Evolutionary conservation across 2,888 invertebrate genomes (phyloP).

Genomic region (Chymomyza procnemis): DNA sequence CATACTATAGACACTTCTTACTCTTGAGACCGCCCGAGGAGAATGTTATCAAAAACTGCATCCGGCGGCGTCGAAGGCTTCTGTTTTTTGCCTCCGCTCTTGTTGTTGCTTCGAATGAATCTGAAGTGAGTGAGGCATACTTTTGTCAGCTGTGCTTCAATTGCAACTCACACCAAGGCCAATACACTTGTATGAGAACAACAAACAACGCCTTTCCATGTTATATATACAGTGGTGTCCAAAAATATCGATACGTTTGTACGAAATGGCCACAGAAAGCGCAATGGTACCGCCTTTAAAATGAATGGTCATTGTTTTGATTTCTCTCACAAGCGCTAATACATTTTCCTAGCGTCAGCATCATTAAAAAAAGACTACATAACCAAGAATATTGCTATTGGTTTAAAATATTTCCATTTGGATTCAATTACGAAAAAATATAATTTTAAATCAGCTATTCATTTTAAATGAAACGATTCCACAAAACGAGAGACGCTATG

Average conservation of each 20-base stretch:
- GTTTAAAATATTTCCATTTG: no score
- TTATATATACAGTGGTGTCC: not conserved
- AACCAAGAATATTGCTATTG: no score
- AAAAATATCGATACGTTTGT: not conserved
- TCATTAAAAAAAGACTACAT: no score
- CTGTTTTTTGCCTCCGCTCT: conserved; percentile 7
- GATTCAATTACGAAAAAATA: no score
- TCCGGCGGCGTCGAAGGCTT: conserved; percentile 47
- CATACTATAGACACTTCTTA: not conserved
- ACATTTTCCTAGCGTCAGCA: no score
- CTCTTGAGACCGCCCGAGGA: conserved; percentile 40
- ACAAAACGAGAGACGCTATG: no score
- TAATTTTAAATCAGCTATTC: no score
- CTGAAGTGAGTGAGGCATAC: conserved; percentile 1
- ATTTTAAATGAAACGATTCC: no score
- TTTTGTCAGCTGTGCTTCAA: not conserved
- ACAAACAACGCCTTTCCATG: not conserved
- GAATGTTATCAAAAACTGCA: conserved; percentile 72
- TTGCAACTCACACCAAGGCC: not conserved
- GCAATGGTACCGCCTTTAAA: no score
- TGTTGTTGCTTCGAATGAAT: not conserved
- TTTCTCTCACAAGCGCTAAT: no score
- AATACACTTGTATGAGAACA: not conserved
- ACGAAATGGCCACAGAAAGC: no score
- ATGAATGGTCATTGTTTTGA: no score